A percentile compares a stretch with the other conserved stretches of the same genome.
These are phyloP conservation scores for Diaprepes abbreviatus DNA, from an alignment of 2,888 invertebrate genomes.

Conservation along the genomic window DNA sequence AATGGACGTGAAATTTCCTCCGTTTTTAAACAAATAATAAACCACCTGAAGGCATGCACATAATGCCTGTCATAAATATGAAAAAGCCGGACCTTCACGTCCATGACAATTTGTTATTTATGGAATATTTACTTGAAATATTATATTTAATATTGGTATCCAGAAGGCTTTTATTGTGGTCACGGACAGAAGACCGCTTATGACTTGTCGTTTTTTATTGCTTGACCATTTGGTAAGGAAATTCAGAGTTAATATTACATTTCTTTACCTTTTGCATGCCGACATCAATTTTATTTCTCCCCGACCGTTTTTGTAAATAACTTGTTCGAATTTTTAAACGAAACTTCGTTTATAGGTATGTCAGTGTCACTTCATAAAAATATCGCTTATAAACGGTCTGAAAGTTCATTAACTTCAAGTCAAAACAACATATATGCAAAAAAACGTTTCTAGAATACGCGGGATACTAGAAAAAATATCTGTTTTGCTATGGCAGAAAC, in stretches of 20 bases:
- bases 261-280: not conserved
- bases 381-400: too few species aligned
- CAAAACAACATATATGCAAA: too few species aligned
- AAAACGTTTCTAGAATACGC: too few species aligned
- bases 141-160: constrained; percentile 48
- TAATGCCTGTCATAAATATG: constrained; percentile 46
- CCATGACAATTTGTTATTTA: constrained; percentile 46
- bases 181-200: constrained; percentile 2
- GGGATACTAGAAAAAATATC: too few species aligned
- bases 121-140: constrained; percentile 50
- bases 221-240: not conserved
- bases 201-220: not conserved
- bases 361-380: too few species aligned
- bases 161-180: constrained; percentile 30
- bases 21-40: constrained; percentile 37
- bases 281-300: too few species aligned
- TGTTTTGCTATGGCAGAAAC: too few species aligned
- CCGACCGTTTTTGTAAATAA: too few species aligned
- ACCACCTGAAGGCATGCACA: constrained; percentile 39
- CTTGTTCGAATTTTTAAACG: too few species aligned
- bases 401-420: too few species aligned
- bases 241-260: not conserved
- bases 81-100: constrained; percentile 45
- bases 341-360: too few species aligned
- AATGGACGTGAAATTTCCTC: constrained; percentile 2